These are phyloP conservation scores for Chascanopsetta lugubris DNA, from an alignment of 2,113 vertebrate species.

Conservation along the genomic window DNA sequence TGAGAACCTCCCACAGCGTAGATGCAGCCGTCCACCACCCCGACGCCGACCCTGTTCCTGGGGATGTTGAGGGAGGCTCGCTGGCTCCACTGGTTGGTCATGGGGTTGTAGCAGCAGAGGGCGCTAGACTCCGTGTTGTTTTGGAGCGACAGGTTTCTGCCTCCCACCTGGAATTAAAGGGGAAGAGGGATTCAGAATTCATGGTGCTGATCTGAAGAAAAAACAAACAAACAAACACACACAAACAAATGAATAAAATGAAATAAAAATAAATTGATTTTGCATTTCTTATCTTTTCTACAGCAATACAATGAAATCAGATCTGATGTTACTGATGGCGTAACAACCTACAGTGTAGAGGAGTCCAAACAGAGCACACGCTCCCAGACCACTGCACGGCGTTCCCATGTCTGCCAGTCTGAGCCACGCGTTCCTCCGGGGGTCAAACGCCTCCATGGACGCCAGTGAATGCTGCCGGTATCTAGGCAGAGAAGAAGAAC, in stretches of 20 bases:
- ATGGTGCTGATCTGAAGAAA: too few relatives aligned
- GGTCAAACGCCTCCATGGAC: slow-evolving; percentile 82
- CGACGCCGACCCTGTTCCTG: slow-evolving; percentile 85
- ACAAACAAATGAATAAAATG: not conserved
- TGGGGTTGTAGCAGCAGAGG: slow-evolving; percentile 85
- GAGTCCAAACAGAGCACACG: slow-evolving; percentile 83
- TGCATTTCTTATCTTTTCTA: too few relatives aligned
- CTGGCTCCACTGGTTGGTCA: slow-evolving; percentile 85
- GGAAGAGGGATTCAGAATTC: not conserved
- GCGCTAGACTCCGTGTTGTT: slow-evolving; percentile 79
- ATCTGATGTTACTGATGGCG: not conserved
- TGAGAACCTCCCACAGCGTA: slow-evolving; percentile 84
- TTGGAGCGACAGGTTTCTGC: slow-evolving; percentile 80
- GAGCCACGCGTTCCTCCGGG: slow-evolving; percentile 75
- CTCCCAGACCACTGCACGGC: slow-evolving; percentile 83
- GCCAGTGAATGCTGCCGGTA: slow-evolving; percentile 79
- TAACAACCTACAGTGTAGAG: slow-evolving; percentile 77
- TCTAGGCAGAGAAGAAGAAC: slow-evolving; percentile 40
- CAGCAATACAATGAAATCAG: too few relatives aligned
- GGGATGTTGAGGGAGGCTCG: slow-evolving; percentile 77
- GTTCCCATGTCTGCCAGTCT: slow-evolving; percentile 76
- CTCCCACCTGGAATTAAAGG: slow-evolving; percentile 78
- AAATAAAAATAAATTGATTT: too few relatives aligned
- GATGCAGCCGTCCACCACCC: slow-evolving; percentile 81
- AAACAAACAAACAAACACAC: not conserved